A percentile compares a stretch with the other conserved stretches of the same genome.
phyloP scores from a whole-genome alignment of 2,888 invertebrate genomes.

The Dicyrtomina minuta region DNA sequence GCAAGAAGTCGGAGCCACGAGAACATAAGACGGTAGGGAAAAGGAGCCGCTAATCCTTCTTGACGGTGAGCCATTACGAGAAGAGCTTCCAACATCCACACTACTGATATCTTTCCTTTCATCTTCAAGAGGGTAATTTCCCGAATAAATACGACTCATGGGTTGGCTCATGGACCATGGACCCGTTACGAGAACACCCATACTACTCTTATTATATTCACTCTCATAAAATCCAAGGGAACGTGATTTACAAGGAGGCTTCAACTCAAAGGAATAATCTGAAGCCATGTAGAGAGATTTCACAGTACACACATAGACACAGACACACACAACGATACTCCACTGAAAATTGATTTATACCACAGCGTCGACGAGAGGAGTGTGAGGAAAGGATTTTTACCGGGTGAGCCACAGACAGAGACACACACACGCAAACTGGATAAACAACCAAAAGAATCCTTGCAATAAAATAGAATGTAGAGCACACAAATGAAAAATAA shows the following conservation, averaged over 20 bases:
- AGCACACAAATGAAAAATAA: too few relatives aligned
- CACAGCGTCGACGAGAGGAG: not conserved
- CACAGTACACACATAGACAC: not conserved
- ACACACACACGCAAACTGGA: too few relatives aligned
- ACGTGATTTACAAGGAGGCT: constrained; percentile 29
- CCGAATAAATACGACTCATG: constrained; percentile 13
- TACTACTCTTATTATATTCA: constrained; percentile 15
- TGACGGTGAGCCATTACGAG: not conserved
- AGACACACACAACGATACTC: not conserved
- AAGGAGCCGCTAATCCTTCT: constrained; percentile 6
- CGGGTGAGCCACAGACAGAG: too few relatives aligned
- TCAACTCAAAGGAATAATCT: constrained; percentile 7
- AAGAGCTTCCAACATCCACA: constrained; percentile 1
- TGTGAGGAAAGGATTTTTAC: not conserved
- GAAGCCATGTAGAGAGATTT: constrained; percentile 10
- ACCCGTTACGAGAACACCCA: constrained; percentile 44
- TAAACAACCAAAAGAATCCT: too few relatives aligned
- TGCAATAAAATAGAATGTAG: too few relatives aligned
- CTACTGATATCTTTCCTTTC: not conserved
- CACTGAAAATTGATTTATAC: too few relatives aligned
- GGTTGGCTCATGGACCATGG: constrained; percentile 48
- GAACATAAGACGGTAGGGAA: constrained; percentile 12
- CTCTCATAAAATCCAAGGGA: constrained; percentile 26
- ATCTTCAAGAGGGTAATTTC: constrained; percentile 8
- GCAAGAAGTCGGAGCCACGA: constrained; percentile 21